Evolutionary conservation across 2,113 vertebrate genomes (phyloP), one percentile per base, ranked within the genome.

Genomic region (Orcinus orca): DNA sequence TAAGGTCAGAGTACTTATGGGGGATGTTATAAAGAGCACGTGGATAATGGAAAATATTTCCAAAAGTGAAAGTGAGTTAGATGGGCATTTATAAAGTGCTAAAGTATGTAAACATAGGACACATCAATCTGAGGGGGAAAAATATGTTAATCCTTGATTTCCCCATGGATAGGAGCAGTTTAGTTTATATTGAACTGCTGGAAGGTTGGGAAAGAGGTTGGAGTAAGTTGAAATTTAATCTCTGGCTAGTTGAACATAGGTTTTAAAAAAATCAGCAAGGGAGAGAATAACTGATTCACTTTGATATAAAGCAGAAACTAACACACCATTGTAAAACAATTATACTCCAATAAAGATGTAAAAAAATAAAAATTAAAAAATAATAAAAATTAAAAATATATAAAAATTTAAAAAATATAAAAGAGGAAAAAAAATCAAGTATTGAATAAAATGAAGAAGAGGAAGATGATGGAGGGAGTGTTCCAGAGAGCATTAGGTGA

Each of bases 21-120:
- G 3, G 17, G 0, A 3, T 20, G 15, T 65, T 44, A 6, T 10
- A 31, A 53, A 50, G 38, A 63, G 18, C 13, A 1, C 21, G 2
- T 47, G 15, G n/a, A 62, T 41, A 41, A 63, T 2, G 1, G 18
- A 1, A 33, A 47, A n/a, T 0, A 2, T 14, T 0, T 36, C n/a
- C 26, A 18, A 2, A 18, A 14, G 20, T 23, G 36, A 79, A 62
- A 73, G 12, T 21, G 14, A 33, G 18, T 84, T 44, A 53, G 6
- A 3, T 29, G 41, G 63, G 21, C 60, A 84, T 26, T 60, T 33
- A 63, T 33, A 65, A 68, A 41, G 7, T 62, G 58, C 12, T 58
- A 76, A 76, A 36, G 21, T 73, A 63, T 68, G 13, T 62, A 50
- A 85, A 77, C 3, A 15, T 23, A n/a, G 18, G 38, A 41, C 21